Conservation (phyloP, 2,113 vertebrate species). For the Todiramphus chloris region DNA sequence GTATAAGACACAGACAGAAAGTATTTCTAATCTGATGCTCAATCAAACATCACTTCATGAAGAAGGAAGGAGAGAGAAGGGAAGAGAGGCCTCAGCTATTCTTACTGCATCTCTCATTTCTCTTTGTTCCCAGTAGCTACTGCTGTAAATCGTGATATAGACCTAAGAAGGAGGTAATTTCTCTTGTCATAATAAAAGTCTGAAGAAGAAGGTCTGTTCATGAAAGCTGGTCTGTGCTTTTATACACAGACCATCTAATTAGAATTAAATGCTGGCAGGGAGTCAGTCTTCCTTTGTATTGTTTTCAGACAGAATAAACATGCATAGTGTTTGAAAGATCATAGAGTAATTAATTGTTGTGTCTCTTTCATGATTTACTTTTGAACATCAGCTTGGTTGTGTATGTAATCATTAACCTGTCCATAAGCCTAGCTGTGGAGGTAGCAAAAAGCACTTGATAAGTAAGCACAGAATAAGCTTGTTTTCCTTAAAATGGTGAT, state of each 20-base stretch:
- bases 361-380: not conserved
- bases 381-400: not conserved
- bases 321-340: not conserved
- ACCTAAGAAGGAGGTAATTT: slow-evolving; percentile 30
- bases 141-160: slow-evolving; percentile 14
- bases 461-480: not conserved
- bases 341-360: not conserved
- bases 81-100: not conserved
- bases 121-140: not conserved
- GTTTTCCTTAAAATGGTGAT: not conserved
- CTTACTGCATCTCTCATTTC: not conserved
- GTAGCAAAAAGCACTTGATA: not conserved
- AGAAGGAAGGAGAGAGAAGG: not conserved
- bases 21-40: not conserved
- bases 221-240: not conserved
- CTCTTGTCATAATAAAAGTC: slow-evolving; percentile 15
- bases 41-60: not conserved
- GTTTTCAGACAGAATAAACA: not conserved
- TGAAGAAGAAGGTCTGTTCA: not conserved
- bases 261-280: not conserved
- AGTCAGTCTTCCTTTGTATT: not conserved
- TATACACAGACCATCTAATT: not conserved
- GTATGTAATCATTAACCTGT: not conserved
- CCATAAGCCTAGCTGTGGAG: not conserved
- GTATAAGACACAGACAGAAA: not conserved